These are phyloP conservation scores for Drosophila leontia DNA, from an alignment of 1,140 invertebrate genomes.

Conservation along the genomic window DNA sequence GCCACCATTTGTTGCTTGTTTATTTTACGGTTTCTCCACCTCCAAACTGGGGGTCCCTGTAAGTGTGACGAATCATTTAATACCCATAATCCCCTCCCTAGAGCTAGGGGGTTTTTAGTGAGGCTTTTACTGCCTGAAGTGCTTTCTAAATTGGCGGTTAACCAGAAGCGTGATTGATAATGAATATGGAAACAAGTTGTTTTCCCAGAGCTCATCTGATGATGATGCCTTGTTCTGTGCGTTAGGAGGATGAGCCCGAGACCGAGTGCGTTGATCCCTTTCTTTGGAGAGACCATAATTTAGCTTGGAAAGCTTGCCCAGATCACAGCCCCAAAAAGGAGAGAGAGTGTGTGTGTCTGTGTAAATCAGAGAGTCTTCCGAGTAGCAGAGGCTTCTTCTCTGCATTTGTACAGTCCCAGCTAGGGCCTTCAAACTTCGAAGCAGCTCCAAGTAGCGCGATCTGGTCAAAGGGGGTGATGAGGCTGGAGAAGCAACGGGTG, in stretches of 20 bases:
- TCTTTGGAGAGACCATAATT: background rate
- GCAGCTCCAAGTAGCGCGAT: background rate
- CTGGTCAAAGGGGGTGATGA: slow-evolving; percentile 1
- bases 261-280: slow-evolving; percentile 23
- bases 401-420: slow-evolving; percentile 58
- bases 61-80: slow-evolving; percentile 70
- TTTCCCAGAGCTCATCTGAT: background rate
- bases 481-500: background rate
- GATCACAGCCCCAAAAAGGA: background rate
- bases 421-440: slow-evolving; percentile 5
- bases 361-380: slow-evolving; percentile 28
- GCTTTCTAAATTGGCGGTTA: slow-evolving; percentile 57
- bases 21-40: slow-evolving; percentile 24
- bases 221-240: background rate
- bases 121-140: slow-evolving; percentile 15
- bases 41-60: no score
- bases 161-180: slow-evolving; percentile 57
- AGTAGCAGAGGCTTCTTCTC: slow-evolving; percentile 20
- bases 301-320: background rate
- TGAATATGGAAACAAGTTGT: slow-evolving; percentile 38
- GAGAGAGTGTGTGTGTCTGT: background rate
- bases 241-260: slow-evolving; percentile 13
- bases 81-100: slow-evolving; percentile 51
- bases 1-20: slow-evolving; percentile 42
- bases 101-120: slow-evolving; percentile 21